phyloP scores from a whole-genome alignment of 2,113 vertebrate genomes.

The Rhadina sibilatrix region DNA sequence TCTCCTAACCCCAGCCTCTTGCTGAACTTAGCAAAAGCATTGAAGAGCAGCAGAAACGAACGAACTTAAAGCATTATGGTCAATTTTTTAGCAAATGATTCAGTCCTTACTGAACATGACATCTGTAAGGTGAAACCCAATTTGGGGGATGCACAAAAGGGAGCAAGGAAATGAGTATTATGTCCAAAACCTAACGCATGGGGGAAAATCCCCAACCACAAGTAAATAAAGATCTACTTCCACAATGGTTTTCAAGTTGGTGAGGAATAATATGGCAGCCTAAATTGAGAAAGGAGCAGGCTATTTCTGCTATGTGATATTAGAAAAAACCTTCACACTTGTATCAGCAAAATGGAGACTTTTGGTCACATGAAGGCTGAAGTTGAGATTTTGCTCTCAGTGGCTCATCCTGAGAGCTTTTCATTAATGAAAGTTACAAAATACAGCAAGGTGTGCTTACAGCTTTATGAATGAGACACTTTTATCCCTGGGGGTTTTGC shows the following conservation, averaged over 20 bases:
- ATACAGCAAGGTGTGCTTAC: not conserved
- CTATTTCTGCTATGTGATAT: not conserved
- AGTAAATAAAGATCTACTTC: not conserved
- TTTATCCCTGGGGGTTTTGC: not conserved
- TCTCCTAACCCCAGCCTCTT: not conserved
- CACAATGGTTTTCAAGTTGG: not conserved
- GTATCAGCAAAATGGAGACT: not conserved
- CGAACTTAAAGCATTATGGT: not conserved
- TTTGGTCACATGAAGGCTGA: not conserved
- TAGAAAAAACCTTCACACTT: not conserved
- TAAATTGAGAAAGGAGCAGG: not conserved
- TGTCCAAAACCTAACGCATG: not conserved
- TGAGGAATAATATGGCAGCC: not conserved
- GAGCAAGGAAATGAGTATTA: not conserved
- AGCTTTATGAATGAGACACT: not conserved
- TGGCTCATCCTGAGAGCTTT: not conserved
- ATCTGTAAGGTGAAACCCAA: not conserved
- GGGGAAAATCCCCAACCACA: accelerated
- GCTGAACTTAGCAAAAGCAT: not conserved
- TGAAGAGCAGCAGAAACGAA: not conserved
- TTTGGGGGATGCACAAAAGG: not conserved
- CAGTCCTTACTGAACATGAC: not conserved
- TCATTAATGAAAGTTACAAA: not conserved
- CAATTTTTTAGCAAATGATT: not conserved
- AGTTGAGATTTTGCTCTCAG: not conserved